phyloP scores from a whole-genome alignment of 1,140 invertebrate species.

The Doryteuthis pealeii region DNA sequence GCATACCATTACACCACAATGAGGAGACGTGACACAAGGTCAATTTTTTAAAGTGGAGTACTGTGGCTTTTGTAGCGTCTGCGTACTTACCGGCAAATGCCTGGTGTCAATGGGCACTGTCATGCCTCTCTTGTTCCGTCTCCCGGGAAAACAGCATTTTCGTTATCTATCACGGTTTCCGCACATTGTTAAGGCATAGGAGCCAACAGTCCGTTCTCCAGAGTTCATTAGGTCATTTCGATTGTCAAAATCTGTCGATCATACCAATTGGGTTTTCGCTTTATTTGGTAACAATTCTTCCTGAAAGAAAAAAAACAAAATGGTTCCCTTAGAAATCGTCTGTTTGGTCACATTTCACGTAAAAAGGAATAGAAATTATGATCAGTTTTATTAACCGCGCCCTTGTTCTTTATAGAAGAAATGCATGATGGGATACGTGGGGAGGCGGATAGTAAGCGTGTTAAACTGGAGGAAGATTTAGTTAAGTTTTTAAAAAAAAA shows the following conservation, averaged over 20 bases:
- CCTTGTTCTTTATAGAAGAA: too few species aligned
- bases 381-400: too few species aligned
- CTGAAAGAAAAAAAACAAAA: constrained; percentile 21
- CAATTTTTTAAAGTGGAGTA: too few species aligned
- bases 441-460: too few species aligned
- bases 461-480: too few species aligned
- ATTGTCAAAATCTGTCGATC: constrained; percentile 56
- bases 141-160: constrained; percentile 52
- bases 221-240: constrained; percentile 45
- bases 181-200: constrained; percentile 47
- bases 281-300: constrained; percentile 30
- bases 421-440: too few species aligned
- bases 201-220: constrained; percentile 49
- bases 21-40: too few species aligned
- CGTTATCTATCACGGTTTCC: constrained; percentile 51
- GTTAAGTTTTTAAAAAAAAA: too few species aligned
- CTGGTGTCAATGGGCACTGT: constrained; percentile 51
- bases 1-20: too few species aligned
- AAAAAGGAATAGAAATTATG: too few species aligned
- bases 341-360: too few species aligned
- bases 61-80: neutral
- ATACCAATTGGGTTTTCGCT: constrained; percentile 41
- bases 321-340: too few species aligned
- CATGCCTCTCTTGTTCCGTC: constrained; percentile 50
- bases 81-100: constrained; percentile 39